Evolutionary conservation across 1,140 invertebrate species (phyloP).

Genomic region (Lepidostoma basale): DNA sequence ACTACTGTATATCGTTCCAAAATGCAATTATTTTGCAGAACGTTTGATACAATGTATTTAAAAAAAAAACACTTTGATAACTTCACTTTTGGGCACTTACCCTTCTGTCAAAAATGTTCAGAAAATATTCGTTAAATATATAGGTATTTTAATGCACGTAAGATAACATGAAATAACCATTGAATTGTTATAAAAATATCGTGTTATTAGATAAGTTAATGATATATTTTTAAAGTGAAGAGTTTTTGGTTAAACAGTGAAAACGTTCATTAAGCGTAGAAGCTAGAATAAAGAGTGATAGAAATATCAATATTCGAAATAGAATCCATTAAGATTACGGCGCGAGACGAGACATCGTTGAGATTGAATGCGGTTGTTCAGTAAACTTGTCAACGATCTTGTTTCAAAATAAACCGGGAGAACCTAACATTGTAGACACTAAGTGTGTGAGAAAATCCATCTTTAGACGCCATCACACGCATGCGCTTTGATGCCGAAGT

Average conservation of each 20-base stretch:
- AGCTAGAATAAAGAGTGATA: too few relatives aligned
- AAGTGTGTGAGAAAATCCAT: neutral
- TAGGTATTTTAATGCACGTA: too few relatives aligned
- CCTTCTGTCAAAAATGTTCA: too few relatives aligned
- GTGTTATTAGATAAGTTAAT: neutral
- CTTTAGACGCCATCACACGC: neutral
- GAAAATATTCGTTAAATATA: too few relatives aligned
- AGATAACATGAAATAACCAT: too few relatives aligned
- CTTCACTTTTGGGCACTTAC: too few relatives aligned
- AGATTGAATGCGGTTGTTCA: conserved; percentile 13
- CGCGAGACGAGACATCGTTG: neutral
- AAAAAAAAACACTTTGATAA: too few relatives aligned
- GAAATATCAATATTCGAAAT: neutral
- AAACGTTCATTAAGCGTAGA: neutral
- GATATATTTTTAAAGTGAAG: neutral
- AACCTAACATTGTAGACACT: conserved; percentile 4
- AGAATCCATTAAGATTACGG: conserved; percentile 2
- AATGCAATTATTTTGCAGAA: too few relatives aligned
- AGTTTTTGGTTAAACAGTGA: neutral
- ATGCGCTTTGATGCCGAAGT: conserved; percentile 11
- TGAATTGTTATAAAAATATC: neutral
- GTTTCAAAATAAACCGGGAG: conserved; percentile 20
- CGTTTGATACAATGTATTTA: too few relatives aligned
- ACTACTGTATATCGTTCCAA: too few relatives aligned
- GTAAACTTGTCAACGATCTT: conserved; percentile 21